Conservation (phyloP, 2,797 vertebrate genomes). For the Phrynocephalus vlangalii region DNA sequence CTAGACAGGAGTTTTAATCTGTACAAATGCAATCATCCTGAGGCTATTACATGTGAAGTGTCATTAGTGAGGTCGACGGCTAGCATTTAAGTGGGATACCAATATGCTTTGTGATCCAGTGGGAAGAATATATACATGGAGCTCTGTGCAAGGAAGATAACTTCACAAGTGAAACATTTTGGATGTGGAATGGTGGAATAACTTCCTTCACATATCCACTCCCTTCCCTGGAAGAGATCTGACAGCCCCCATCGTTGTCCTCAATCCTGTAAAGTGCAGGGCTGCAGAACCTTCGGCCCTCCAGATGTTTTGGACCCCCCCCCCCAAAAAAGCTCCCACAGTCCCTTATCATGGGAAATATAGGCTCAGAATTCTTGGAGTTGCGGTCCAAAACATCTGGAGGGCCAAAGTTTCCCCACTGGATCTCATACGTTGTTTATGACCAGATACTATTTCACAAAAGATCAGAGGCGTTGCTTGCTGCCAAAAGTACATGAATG, state of each 20-base stretch:
- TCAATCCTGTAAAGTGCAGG: neutral
- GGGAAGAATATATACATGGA: neutral
- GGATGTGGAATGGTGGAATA: neutral
- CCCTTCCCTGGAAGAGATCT: neutral
- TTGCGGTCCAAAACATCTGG: too few relatives aligned
- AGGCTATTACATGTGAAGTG: neutral
- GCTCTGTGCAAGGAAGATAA: neutral
- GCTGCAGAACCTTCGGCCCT: too few relatives aligned
- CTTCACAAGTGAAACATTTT: neutral
- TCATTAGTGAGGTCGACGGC: slow-evolving; percentile 4
- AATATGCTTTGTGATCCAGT: neutral
- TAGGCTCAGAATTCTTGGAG: too few relatives aligned
- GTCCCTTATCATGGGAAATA: too few relatives aligned
- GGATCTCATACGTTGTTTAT: neutral
- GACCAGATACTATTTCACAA: too few relatives aligned
- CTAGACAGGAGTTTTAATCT: slow-evolving; percentile 46
- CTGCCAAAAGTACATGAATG: neutral
- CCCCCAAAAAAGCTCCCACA: too few relatives aligned
- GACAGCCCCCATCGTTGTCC: neutral
- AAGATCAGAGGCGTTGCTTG: too few relatives aligned
- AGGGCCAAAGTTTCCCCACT: too few relatives aligned
- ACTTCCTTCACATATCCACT: neutral
- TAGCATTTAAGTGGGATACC: neutral
- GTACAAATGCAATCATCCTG: neutral
- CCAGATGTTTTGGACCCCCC: too few relatives aligned